Conservation (phyloP, 2,113 vertebrate genomes). For the Passerina amoena region DNA sequence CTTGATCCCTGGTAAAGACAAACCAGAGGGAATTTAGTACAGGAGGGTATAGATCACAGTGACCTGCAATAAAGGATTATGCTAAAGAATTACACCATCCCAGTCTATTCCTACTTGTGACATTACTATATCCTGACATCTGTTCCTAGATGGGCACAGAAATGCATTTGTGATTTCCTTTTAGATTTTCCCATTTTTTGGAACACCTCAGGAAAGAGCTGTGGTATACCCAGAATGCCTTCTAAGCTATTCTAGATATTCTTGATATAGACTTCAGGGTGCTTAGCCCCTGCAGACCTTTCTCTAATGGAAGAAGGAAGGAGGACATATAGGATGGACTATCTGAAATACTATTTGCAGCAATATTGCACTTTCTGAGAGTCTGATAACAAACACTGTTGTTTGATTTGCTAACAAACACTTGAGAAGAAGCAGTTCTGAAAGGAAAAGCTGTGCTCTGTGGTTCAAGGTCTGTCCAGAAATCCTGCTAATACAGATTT, state of each 20-base stretch:
- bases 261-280: background rate
- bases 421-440: background rate
- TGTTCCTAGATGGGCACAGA: background rate
- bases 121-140: background rate
- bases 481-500: background rate
- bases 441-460: background rate
- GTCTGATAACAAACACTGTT: background rate
- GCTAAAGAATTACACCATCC: background rate
- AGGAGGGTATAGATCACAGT: background rate
- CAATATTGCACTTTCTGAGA: background rate
- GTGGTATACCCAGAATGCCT: background rate
- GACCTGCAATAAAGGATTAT: background rate
- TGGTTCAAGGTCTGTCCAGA: background rate
- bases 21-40: background rate
- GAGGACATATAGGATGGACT: background rate
- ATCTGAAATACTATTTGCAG: background rate
- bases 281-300: background rate
- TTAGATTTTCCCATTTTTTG: rapidly evolving
- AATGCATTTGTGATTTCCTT: background rate
- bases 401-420: background rate
- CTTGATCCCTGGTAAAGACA: background rate
- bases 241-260: background rate
- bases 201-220: background rate
- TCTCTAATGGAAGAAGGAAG: background rate
- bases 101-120: background rate